Evolutionary conservation across 2,888 invertebrate genomes (phyloP), one percentile per base, ranked within the genome.

Genomic region (Dione vanillae): DNA sequence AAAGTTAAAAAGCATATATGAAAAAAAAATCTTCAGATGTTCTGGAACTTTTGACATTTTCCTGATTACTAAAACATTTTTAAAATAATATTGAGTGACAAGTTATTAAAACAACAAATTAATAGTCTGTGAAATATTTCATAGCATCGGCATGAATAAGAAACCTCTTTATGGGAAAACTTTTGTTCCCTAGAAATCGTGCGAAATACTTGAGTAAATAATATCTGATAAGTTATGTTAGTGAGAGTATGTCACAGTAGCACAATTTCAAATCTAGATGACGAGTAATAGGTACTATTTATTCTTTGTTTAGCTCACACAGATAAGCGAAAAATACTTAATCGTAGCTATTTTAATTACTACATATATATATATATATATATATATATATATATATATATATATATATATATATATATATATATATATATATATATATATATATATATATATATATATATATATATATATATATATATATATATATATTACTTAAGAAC

Each of bases 151-250:
- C 8, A 64, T 41, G 62, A 16, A 47, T 66, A 56, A 66, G 73
- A 69, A 70, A 74, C 64, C 69, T 56, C 68, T 66, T 69, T 71
- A 62, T 70, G 84, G 87, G 83, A 85, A 78, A 80, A 78, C 79
- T 20, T 54, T 80, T 81, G 78, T 75, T 74, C 72, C 71, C 82
- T 85, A 79, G 89, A 90, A 90, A 90, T 84, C 90, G 89, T 90
- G 91, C 74, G 91, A 90, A 85, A 76, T 66, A 72, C 69, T 43
- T 70, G 68, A 27, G 64, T 70, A 69, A 68, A 68, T 68, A 69
- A 67, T 65, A 64, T 68, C 66, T 61, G 8, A 54, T 56, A 61
- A 56, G 27, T 27, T 27, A 49, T 52, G 19, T 49, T 58, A 54
- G 65, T 70, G 58, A 67, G 67, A 72, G 65, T 20, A 43, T 58